phyloP scores from a whole-genome alignment of 2,888 invertebrate genomes.

The Phalangium opilio region DNA sequence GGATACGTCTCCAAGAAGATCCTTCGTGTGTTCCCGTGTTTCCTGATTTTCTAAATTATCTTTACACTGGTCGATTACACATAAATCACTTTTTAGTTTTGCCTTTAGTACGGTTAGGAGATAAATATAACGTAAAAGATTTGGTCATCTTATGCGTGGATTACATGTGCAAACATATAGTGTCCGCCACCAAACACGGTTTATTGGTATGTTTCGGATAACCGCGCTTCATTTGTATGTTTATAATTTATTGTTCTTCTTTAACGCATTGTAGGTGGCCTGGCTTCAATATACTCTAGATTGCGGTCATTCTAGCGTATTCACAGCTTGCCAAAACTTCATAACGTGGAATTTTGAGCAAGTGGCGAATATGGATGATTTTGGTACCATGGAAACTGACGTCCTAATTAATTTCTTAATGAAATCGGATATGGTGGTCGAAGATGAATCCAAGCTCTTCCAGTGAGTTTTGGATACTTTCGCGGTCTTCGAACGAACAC shows the following conservation, averaged over 20 bases:
- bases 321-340: constrained; percentile 27
- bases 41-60: constrained; percentile 69
- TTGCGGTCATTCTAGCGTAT: constrained; percentile 55
- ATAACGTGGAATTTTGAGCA: constrained; percentile 79
- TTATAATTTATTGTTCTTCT: neutral
- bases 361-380: constrained; percentile 60
- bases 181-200: constrained; percentile 63
- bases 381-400: constrained; percentile 64
- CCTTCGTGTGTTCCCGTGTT: constrained; percentile 69
- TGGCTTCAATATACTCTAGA: constrained; percentile 83
- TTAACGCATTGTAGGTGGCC: constrained; percentile 34
- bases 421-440: constrained; percentile 72
- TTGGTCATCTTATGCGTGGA: constrained; percentile 63
- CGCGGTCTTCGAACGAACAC: no score
- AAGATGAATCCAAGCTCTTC: constrained; percentile 74
- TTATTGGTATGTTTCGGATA: constrained; percentile 43
- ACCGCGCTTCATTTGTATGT: neutral
- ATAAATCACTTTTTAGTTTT: constrained; percentile 70
- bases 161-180: constrained; percentile 75
- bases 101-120: constrained; percentile 73
- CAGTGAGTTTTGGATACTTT: constrained; percentile 37
- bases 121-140: constrained; percentile 89
- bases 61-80: constrained; percentile 79
- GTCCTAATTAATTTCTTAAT: constrained; percentile 57
- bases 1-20: constrained; percentile 70